These are phyloP conservation scores for Cololabis saira DNA, from an alignment of 2,113 vertebrate species.

Conservation along the genomic window DNA sequence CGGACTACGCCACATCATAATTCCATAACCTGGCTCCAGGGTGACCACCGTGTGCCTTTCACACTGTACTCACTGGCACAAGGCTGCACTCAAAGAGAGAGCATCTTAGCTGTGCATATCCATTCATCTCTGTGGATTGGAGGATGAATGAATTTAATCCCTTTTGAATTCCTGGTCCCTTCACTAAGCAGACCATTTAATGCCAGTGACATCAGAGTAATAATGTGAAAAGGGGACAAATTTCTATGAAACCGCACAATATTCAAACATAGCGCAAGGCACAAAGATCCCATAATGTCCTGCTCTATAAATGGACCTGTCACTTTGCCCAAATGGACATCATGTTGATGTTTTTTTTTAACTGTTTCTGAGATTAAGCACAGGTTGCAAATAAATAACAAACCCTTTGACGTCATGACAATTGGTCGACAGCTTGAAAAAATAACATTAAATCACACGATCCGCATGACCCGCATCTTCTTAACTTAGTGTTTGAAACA, in stretches of 20 bases:
- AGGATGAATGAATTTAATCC: slow-evolving; percentile 74
- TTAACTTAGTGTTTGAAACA: neutral
- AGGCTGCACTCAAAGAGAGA: slow-evolving; percentile 7
- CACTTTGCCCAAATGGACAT: slow-evolving; percentile 45
- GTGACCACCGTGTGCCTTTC: slow-evolving; percentile 8
- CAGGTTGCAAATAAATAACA: slow-evolving; percentile 8
- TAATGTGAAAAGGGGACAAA: slow-evolving; percentile 54
- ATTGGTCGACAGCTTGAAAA: neutral
- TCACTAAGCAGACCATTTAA: slow-evolving; percentile 76
- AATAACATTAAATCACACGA: fast-evolving
- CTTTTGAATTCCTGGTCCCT: slow-evolving; percentile 54
- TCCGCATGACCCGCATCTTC: too few relatives aligned
- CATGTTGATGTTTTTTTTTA: neutral
- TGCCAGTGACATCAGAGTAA: slow-evolving; percentile 66
- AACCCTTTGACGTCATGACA: neutral
- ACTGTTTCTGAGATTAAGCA: slow-evolving; percentile 28
- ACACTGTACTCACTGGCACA: slow-evolving; percentile 8
- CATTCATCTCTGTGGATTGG: slow-evolving; percentile 59
- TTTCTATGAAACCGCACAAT: slow-evolving; percentile 61
- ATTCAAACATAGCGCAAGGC: slow-evolving; percentile 57
- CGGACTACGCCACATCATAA: slow-evolving; percentile 15
- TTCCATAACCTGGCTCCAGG: slow-evolving; percentile 29
- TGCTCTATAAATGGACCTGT: slow-evolving; percentile 46
- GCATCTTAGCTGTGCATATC: slow-evolving; percentile 23
- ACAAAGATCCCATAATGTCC: slow-evolving; percentile 43